These are phyloP conservation scores for Castor canadensis DNA, from an alignment of 2,113 vertebrate genomes.

Conservation along the genomic window DNA sequence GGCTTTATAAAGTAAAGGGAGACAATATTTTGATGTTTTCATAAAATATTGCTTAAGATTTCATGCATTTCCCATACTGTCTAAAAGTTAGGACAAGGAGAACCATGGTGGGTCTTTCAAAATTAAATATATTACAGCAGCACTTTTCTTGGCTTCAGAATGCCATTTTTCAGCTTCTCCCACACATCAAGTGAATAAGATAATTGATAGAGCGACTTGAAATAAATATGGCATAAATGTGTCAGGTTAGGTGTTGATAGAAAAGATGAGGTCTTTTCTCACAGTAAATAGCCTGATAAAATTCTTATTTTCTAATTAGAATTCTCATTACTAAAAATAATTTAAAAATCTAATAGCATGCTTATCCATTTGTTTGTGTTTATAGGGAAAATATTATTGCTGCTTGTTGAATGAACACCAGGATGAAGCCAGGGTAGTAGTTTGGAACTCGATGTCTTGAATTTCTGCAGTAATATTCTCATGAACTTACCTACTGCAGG, in stretches of 20 bases:
- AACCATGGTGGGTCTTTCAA: background rate
- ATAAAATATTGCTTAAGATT: background rate
- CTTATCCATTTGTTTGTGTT: background rate
- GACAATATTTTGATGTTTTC: background rate
- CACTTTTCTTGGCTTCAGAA: background rate
- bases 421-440: accelerated
- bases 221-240: background rate
- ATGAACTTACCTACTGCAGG: background rate
- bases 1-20: background rate
- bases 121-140: background rate
- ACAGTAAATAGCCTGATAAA: background rate
- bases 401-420: background rate
- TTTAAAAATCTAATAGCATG: background rate
- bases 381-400: background rate
- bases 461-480: background rate
- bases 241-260: background rate
- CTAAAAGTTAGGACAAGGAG: background rate
- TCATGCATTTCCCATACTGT: background rate
- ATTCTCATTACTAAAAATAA: background rate
- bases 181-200: background rate
- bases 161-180: background rate
- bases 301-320: background rate
- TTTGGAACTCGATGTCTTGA: background rate
- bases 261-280: background rate
- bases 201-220: background rate